phyloP scores from a whole-genome alignment of 2,113 vertebrate species.

The Neopipo cinnamomea region DNA sequence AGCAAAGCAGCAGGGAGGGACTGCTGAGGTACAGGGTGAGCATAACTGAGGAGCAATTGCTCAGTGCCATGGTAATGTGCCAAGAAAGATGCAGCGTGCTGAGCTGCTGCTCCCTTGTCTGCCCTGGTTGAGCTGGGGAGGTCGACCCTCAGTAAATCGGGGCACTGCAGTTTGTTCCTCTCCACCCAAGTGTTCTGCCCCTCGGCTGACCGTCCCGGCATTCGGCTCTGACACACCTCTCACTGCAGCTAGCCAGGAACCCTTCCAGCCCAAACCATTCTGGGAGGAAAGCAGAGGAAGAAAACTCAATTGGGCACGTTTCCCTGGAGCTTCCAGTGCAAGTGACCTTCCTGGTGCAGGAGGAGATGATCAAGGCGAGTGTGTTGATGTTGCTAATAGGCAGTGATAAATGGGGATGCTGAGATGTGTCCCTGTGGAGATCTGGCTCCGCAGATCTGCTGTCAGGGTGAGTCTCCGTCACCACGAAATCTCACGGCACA shows the following conservation, averaged over 20 bases:
- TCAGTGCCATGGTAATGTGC: background rate
- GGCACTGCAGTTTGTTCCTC: background rate
- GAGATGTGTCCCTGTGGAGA: background rate
- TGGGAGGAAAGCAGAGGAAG: background rate
- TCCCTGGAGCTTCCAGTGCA: background rate
- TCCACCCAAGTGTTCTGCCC: background rate
- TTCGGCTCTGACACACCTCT: background rate
- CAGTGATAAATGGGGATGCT: background rate
- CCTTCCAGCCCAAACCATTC: background rate
- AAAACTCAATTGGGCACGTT: background rate
- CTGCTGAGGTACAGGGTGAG: background rate
- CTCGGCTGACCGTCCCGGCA: fast-evolving
- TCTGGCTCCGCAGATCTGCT: background rate
- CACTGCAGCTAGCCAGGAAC: background rate
- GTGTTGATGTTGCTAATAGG: background rate
- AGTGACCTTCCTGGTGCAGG: background rate
- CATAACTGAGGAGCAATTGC: background rate
- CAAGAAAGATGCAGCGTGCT: background rate
- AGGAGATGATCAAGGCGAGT: background rate
- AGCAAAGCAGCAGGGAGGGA: background rate
- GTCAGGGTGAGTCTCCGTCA: fast-evolving
- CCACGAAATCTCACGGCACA: fast-evolving
- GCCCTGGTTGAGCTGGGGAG: fast-evolving
- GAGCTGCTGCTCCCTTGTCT: background rate
- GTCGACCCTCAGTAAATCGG: fast-evolving